Conservation (phyloP, 2,888 invertebrate species). For the Nomada hirtipes region DNA sequence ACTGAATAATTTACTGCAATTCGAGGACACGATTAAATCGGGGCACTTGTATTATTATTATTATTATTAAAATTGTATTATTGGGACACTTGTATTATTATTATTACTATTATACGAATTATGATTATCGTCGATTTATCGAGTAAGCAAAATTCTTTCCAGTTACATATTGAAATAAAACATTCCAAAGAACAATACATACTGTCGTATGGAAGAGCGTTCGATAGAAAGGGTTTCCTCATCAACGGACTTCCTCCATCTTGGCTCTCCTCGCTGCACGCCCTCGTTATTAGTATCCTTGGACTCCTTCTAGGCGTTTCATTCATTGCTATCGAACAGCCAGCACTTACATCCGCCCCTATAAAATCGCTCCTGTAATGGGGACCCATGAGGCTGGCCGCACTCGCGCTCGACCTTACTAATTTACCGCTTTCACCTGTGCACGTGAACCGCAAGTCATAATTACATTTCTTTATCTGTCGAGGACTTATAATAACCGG, state of each 20-base stretch:
- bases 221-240: constrained; percentile 67
- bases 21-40: too few relatives aligned
- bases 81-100: too few relatives aligned
- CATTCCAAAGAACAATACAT: constrained; percentile 41
- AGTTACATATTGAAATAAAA: background rate
- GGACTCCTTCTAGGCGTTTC: constrained; percentile 86
- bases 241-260: constrained; percentile 78
- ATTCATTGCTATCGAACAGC: constrained; percentile 62
- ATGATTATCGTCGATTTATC: background rate
- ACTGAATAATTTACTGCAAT: too few relatives aligned
- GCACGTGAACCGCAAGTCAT: background rate
- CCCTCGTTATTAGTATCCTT: constrained; percentile 89
- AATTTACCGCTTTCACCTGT: constrained; percentile 75
- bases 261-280: constrained; percentile 90
- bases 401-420: constrained; percentile 85
- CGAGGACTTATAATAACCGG: background rate
- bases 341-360: constrained; percentile 60
- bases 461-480: background rate
- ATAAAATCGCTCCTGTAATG: constrained; percentile 77
- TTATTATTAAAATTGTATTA: too few relatives aligned
- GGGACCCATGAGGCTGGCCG: constrained; percentile 86
- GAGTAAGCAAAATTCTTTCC: background rate
- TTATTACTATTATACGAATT: too few relatives aligned
- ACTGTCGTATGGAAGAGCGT: constrained; percentile 78
- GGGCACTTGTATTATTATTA: too few relatives aligned